phyloP scores from a whole-genome alignment of 2,888 invertebrate species.

The Stomorhina lunata region DNA sequence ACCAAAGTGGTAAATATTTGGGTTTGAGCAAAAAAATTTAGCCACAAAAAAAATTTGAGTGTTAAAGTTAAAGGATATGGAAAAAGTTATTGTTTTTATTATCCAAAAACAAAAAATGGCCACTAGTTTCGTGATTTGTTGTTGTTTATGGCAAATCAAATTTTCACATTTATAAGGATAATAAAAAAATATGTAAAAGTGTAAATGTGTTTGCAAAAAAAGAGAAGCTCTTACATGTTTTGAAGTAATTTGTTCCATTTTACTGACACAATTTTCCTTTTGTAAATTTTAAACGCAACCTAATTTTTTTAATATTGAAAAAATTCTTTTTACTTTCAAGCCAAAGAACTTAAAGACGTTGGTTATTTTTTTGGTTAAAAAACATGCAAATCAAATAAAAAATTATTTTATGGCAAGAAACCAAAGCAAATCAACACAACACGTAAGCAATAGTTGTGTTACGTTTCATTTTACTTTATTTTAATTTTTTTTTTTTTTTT shows the following conservation, averaged over 20 bases:
- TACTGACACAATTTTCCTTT: constrained; percentile 39
- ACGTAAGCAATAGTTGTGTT: constrained; percentile 43
- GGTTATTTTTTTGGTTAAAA: constrained; percentile 14
- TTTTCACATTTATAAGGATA: too few relatives aligned
- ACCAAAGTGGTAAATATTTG: constrained; percentile 39
- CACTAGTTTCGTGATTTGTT: too few relatives aligned
- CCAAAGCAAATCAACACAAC: constrained; percentile 30
- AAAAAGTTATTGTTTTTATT: too few relatives aligned
- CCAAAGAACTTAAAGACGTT: background rate
- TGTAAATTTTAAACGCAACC: constrained; percentile 14
- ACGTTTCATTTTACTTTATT: background rate
- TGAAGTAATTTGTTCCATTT: constrained; percentile 62
- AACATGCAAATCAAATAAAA: constrained; percentile 59
- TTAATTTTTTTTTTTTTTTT: background rate
- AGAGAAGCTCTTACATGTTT: constrained; percentile 55
- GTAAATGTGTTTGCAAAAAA: background rate
- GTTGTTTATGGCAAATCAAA: too few relatives aligned
- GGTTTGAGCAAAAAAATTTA: constrained; percentile 4
- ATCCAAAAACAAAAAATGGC: too few relatives aligned
- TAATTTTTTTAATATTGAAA: background rate
- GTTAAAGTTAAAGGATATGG: constrained; percentile 12
- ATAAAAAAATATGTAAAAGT: background rate
- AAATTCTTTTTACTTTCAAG: too few relatives aligned
- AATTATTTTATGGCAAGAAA: constrained; percentile 43
- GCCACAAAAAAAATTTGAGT: background rate